Evolutionary conservation across 2,113 vertebrate genomes (phyloP).

Genomic region (Caloenas nicobarica): DNA sequence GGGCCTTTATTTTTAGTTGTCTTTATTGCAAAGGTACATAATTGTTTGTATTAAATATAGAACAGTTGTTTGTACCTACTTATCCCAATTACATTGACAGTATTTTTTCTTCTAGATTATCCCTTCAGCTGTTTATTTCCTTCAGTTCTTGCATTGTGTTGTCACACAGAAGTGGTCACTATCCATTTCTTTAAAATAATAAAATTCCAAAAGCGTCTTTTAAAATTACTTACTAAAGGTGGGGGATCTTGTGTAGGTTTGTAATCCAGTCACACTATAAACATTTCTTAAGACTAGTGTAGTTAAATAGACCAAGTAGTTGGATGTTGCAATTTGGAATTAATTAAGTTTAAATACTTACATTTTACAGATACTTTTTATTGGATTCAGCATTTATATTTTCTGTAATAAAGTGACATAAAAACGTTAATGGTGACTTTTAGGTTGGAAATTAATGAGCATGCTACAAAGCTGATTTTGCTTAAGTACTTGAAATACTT

Average conservation of each 20-base stretch:
- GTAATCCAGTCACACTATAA: background rate
- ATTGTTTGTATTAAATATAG: background rate
- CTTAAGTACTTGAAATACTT: background rate
- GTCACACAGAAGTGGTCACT: background rate
- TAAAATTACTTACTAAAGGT: background rate
- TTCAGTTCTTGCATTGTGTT: background rate
- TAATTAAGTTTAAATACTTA: background rate
- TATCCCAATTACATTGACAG: background rate
- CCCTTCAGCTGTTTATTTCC: background rate
- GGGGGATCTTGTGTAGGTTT: background rate
- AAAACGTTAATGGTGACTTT: background rate
- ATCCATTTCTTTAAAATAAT: background rate
- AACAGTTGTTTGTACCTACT: background rate
- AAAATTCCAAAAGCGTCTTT: background rate
- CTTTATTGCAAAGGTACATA: background rate
- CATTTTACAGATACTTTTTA: background rate
- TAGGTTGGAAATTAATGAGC: background rate
- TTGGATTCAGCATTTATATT: background rate
- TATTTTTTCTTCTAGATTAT: background rate
- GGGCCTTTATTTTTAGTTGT: background rate
- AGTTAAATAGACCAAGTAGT: background rate
- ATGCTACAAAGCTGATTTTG: background rate
- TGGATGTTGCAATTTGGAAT: background rate
- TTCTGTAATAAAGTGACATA: background rate
- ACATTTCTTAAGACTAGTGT: background rate